Conservation (phyloP, 2,888 invertebrate species). For the Lepidochrysops patricia region DNA sequence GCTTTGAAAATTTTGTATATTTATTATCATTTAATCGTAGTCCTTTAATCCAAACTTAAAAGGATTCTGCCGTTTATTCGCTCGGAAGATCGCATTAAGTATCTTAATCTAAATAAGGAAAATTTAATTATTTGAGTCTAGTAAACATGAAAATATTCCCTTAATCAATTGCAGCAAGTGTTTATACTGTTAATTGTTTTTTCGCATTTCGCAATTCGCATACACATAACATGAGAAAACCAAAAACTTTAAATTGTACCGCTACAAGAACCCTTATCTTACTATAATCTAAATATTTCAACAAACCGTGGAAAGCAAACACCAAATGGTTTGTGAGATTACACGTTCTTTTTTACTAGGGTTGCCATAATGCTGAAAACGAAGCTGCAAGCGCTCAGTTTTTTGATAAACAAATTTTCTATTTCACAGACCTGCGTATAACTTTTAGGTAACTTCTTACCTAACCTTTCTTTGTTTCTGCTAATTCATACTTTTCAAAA, state of each 20-base stretch:
- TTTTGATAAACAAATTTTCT: neutral
- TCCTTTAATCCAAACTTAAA: neutral
- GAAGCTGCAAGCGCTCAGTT: neutral
- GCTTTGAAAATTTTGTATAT: slow-evolving; percentile 11
- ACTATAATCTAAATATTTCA: neutral
- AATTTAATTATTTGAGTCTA: neutral
- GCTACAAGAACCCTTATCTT: neutral
- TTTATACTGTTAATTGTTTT: too few relatives aligned
- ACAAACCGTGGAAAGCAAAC: slow-evolving; percentile 45
- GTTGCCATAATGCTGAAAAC: neutral
- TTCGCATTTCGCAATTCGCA: too few relatives aligned
- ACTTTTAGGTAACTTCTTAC: too few relatives aligned
- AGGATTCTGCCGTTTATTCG: neutral
- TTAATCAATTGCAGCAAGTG: neutral
- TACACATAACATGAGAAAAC: too few relatives aligned
- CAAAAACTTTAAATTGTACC: neutral
- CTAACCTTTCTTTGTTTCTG: too few relatives aligned
- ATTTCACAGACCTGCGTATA: too few relatives aligned
- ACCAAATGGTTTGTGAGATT: slow-evolving; percentile 64
- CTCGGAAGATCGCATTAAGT: neutral
- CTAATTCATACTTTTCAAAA: too few relatives aligned
- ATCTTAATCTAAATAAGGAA: neutral
- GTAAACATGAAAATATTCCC: too few relatives aligned
- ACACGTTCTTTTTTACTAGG: slow-evolving; percentile 29
- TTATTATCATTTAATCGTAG: slow-evolving; percentile 5